These are phyloP conservation scores for Parelbella ahira DNA, from an alignment of 2,888 invertebrate genomes.

Conservation along the genomic window DNA sequence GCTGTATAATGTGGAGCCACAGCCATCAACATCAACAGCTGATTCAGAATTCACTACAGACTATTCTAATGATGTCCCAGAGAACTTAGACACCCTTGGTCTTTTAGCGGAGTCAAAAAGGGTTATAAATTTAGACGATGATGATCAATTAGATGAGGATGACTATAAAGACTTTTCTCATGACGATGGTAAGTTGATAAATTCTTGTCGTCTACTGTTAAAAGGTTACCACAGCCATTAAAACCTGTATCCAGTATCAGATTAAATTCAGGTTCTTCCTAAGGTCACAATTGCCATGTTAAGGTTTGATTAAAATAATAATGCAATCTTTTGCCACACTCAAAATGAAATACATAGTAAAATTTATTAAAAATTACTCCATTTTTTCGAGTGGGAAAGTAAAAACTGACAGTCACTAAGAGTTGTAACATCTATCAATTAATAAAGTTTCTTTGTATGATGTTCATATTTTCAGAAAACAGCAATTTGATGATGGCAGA, in stretches of 20 bases:
- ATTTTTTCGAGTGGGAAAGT: too few relatives aligned
- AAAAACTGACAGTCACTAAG: too few relatives aligned
- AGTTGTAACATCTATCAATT: background rate
- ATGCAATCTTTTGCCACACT: too few relatives aligned
- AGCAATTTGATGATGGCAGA: constrained; percentile 56
- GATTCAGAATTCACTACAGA: constrained; percentile 22
- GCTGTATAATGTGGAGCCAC: constrained; percentile 18
- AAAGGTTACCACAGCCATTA: too few relatives aligned
- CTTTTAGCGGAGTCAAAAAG: constrained; percentile 62
- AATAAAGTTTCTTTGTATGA: background rate
- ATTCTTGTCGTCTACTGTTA: too few relatives aligned
- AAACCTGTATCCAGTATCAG: too few relatives aligned
- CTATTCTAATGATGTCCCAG: constrained; percentile 25
- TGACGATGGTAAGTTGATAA: constrained; percentile 48
- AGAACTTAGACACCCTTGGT: constrained; percentile 53
- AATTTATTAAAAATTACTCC: too few relatives aligned
- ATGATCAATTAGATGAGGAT: constrained; percentile 53
- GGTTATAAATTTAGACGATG: constrained; percentile 58
- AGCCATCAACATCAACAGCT: constrained; percentile 31
- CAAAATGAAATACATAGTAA: too few relatives aligned
- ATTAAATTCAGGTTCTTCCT: too few relatives aligned
- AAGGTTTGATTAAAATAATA: too few relatives aligned
- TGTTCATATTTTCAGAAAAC: constrained; percentile 42
- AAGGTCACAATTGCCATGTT: too few relatives aligned
- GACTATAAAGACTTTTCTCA: constrained; percentile 44